Evolutionary conservation across 1,140 invertebrate species (phyloP).

Genomic region (Drosophila santomea): DNA sequence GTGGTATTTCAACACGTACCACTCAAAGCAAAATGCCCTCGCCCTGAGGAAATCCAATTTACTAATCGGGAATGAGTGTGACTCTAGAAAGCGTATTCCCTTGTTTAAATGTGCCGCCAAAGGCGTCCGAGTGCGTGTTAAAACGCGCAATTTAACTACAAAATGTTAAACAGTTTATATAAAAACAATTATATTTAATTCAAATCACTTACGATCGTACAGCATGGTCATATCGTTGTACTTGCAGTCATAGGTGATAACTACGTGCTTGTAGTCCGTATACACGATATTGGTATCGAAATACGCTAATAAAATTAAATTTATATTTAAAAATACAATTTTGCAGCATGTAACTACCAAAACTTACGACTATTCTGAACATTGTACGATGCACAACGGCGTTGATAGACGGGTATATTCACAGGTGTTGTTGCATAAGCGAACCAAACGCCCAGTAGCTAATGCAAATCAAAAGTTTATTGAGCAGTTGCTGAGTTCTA

Average conservation of each 20-base stretch:
- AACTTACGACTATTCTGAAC: conserved; percentile 49
- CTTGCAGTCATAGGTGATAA: conserved; percentile 44
- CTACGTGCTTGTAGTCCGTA: conserved; percentile 25
- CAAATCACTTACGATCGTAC: conserved; percentile 32
- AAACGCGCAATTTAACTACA: conserved; percentile 27
- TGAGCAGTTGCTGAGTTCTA: no score
- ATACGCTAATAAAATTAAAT: conserved; percentile 1
- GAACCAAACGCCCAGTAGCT: conserved; percentile 60
- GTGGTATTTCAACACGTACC: conserved; percentile 54
- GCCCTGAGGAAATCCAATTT: conserved; percentile 15
- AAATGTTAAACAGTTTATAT: no score
- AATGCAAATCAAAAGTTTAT: not conserved
- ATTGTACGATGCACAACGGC: conserved; percentile 56
- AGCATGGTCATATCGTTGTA: not conserved
- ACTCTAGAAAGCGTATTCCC: not conserved
- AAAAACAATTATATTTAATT: not conserved
- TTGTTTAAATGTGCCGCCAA: not conserved
- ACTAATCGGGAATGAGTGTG: conserved; percentile 8
- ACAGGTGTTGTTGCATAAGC: conserved; percentile 59
- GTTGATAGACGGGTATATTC: not conserved
- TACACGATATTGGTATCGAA: conserved; percentile 45
- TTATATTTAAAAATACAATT: not conserved
- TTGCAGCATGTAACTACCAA: no score
- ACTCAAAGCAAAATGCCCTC: conserved; percentile 60
- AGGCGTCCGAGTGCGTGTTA: conserved; percentile 54